Conservation (phyloP, 2,888 invertebrate genomes). For the Malthinus seriepunctatus region DNA sequence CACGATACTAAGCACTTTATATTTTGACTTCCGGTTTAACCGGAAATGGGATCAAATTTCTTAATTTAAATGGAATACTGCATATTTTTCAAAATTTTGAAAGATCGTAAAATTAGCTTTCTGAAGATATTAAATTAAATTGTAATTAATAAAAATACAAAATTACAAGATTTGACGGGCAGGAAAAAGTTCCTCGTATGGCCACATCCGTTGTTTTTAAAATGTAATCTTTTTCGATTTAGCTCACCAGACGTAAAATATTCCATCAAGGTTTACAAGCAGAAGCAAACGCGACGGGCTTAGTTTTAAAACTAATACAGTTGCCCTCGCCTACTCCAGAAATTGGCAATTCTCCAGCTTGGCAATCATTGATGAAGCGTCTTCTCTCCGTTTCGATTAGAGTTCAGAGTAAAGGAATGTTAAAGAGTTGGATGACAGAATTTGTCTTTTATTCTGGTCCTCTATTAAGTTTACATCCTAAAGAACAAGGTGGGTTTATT, state of each 20-base stretch:
- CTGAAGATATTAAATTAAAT: no score
- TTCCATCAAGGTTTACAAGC: constrained; percentile 92
- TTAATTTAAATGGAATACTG: no score
- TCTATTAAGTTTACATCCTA: constrained; percentile 75
- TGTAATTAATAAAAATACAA: no score
- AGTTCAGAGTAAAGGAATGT: constrained; percentile 77
- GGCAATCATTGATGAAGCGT: constrained; percentile 74
- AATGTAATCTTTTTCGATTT: constrained; percentile 29
- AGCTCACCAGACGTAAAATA: constrained; percentile 79
- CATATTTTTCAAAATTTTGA: no score
- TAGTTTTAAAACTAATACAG: constrained; percentile 77
- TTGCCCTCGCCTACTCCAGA: constrained; percentile 67
- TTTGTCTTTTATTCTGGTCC: constrained; percentile 86
- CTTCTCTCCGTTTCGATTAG: constrained; percentile 83
- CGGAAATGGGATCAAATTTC: no score
- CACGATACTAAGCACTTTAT: no score
- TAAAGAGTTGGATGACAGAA: constrained; percentile 87
- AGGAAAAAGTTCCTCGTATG: no score
- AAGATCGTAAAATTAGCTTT: no score
- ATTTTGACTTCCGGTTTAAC: no score
- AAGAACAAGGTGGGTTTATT: constrained; percentile 69
- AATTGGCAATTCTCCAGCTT: constrained; percentile 60
- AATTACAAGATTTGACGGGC: no score
- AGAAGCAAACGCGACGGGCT: constrained; percentile 87
- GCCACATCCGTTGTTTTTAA: not conserved